Percentiles rank a stretch among this genome's conserved stretches.
Evolutionary conservation across 2,797 vertebrate species (phyloP).

Genomic region (Labroides dimidiatus): DNA sequence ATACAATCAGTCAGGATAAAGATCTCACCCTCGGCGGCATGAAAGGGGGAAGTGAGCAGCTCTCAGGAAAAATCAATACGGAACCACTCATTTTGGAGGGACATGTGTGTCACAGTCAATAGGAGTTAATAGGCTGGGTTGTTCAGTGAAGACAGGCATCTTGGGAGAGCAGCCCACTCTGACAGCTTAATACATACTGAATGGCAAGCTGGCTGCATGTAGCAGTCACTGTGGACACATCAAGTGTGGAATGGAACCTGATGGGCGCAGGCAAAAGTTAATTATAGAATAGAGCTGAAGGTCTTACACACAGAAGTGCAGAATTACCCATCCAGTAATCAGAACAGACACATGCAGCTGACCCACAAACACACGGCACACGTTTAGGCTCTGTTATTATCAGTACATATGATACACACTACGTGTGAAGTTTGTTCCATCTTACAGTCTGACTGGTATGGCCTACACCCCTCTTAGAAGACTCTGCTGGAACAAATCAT

Average conservation of each 20-base stretch:
- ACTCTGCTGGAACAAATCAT: conserved; percentile 4
- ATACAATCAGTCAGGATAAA: conserved; percentile 97
- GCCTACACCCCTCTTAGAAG: background rate
- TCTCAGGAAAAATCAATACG: conserved; percentile 97
- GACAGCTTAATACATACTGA: conserved; percentile 88
- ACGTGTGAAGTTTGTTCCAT: conserved; percentile 38
- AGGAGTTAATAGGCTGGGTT: conserved; percentile 98
- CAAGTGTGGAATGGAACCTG: conserved; percentile 77
- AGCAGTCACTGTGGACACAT: conserved; percentile 80
- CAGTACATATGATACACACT: conserved; percentile 30
- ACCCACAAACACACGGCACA: conserved; percentile 29
- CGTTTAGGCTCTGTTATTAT: conserved; percentile 38
- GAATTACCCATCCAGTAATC: conserved; percentile 78
- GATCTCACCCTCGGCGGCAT: conserved; percentile 93
- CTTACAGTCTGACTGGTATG: background rate
- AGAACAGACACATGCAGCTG: conserved; percentile 66
- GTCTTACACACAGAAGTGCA: conserved; percentile 75
- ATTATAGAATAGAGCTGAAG: conserved; percentile 83
- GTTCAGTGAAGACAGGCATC: conserved; percentile 91
- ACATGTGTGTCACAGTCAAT: conserved; percentile 99
- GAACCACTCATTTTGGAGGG: conserved; percentile 98
- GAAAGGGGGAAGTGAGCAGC: conserved; percentile 96
- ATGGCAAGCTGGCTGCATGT: conserved; percentile 80
- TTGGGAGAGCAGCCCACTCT: conserved; percentile 81
- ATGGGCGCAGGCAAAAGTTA: conserved; percentile 82